Evolutionary conservation across 1,140 invertebrate genomes (phyloP).

Genomic region (Temnothorax longispinosus): DNA sequence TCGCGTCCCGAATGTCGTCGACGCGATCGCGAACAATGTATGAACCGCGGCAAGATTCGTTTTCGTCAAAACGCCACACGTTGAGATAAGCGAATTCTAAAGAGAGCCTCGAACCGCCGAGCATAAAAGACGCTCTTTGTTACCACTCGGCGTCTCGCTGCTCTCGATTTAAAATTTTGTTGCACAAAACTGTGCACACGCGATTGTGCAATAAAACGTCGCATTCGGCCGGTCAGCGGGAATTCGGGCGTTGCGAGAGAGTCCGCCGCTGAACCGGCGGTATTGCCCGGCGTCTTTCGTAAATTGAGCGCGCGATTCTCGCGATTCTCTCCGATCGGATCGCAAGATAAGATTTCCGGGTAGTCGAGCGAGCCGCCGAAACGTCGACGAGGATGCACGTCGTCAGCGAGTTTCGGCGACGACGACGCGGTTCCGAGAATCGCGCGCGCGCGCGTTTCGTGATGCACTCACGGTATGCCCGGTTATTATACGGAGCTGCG

Average conservation of each 20-base stretch:
- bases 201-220: too few relatives aligned
- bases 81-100: too few relatives aligned
- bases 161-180: too few relatives aligned
- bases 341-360: conserved; percentile 21
- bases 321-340: not conserved
- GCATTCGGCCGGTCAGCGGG: not conserved
- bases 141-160: too few relatives aligned
- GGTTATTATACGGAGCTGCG: not conserved
- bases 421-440: not conserved
- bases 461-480: not conserved
- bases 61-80: too few relatives aligned
- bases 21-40: too few relatives aligned
- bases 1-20: too few relatives aligned
- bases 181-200: too few relatives aligned
- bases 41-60: too few relatives aligned
- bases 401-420: not conserved
- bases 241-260: not conserved
- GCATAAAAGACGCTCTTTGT: too few relatives aligned
- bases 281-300: not conserved
- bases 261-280: not conserved
- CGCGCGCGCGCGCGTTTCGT: too few relatives aligned
- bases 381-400: not conserved
- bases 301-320: not conserved
- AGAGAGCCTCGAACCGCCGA: too few relatives aligned
- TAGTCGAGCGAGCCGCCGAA: not conserved